These are phyloP conservation scores for Eptatretus burgeri DNA, from an alignment of 2,113 vertebrate genomes.

Conservation along the genomic window DNA sequence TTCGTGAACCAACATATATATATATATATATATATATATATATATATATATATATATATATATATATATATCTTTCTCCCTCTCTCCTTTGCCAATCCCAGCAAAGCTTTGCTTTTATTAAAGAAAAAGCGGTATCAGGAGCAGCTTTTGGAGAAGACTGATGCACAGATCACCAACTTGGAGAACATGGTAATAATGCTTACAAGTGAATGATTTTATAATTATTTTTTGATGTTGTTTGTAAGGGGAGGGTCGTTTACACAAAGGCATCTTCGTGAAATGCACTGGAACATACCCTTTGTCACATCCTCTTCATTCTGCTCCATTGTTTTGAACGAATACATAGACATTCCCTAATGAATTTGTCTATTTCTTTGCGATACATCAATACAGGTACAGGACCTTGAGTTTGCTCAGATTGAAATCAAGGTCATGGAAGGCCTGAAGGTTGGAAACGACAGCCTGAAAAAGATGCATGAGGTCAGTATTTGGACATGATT, in stretches of 20 bases:
- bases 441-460: constrained; percentile 56
- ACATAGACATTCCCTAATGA: too few relatives aligned
- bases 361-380: too few relatives aligned
- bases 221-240: too few relatives aligned
- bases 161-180: constrained; percentile 60
- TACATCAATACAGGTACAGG: constrained; percentile 40
- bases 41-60: too few relatives aligned
- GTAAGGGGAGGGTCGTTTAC: too few relatives aligned
- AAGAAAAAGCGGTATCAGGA: constrained; percentile 75
- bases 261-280: too few relatives aligned
- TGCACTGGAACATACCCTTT: too few relatives aligned
- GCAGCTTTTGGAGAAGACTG: constrained; percentile 48
- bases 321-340: too few relatives aligned
- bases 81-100: constrained; percentile 11
- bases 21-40: too few relatives aligned
- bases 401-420: constrained; percentile 76
- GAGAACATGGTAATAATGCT: constrained; percentile 36
- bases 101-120: constrained; percentile 49
- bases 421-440: constrained; percentile 76
- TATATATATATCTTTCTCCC: too few relatives aligned
- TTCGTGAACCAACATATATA: too few relatives aligned
- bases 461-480: constrained; percentile 92
- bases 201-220: accelerated
- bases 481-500: constrained; percentile 15
- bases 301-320: too few relatives aligned